Evolutionary conservation across 2,113 vertebrate genomes (phyloP).

Genomic region (Porphyrio hochstetteri): DNA sequence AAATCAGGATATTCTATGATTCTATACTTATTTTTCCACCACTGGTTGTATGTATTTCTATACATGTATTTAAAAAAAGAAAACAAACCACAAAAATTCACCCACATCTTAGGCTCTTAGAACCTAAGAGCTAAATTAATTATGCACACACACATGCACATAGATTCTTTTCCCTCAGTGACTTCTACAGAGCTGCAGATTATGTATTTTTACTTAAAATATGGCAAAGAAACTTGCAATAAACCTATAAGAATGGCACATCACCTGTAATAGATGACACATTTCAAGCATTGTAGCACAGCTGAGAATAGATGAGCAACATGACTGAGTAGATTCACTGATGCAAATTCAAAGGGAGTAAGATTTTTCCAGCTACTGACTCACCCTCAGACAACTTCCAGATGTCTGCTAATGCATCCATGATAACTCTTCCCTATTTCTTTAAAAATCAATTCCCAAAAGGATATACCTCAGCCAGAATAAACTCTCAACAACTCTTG

Average conservation of each 20-base stretch:
- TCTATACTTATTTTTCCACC: not conserved
- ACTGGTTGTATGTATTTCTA: not conserved
- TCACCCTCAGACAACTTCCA: not conserved
- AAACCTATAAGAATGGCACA: not conserved
- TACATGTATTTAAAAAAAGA: not conserved
- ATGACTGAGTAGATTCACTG: not conserved
- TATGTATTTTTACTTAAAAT: not conserved
- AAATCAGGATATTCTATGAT: too few relatives aligned
- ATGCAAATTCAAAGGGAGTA: not conserved
- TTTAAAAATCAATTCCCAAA: not conserved
- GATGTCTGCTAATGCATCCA: not conserved
- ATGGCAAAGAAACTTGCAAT: not conserved
- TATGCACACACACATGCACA: not conserved
- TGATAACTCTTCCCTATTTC: not conserved
- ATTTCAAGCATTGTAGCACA: not conserved
- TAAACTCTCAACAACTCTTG: not conserved
- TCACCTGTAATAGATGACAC: not conserved
- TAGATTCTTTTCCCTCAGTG: not conserved
- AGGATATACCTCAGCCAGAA: not conserved
- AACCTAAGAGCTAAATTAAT: not conserved
- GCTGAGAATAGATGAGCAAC: not conserved
- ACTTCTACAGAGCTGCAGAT: not conserved
- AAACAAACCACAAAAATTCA: too few relatives aligned
- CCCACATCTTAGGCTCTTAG: not conserved
- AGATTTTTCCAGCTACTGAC: not conserved